A percentile compares a stretch with the other conserved stretches of the same genome.
These are phyloP conservation scores for Neomonachus schauinslandi DNA, from an alignment of 2,113 vertebrate species.

Conservation along the genomic window DNA sequence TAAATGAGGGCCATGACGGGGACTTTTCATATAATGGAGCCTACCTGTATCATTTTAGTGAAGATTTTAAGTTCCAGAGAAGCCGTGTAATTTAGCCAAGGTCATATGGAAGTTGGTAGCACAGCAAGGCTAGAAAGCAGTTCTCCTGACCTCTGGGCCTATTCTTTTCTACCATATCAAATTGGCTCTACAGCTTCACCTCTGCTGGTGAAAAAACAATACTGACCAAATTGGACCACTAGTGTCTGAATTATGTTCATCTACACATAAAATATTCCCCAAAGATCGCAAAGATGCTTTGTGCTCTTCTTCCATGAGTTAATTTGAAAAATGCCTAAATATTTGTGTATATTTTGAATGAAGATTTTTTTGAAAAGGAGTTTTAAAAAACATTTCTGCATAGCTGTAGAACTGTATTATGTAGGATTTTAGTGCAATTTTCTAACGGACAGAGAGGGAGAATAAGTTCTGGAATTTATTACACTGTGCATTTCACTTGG, in stretches of 20 bases:
- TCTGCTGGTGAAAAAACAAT: neutral
- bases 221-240: neutral
- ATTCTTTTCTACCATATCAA: neutral
- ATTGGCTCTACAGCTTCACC: neutral
- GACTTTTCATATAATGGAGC: neutral
- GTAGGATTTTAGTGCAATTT: neutral
- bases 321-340: slow-evolving; percentile 46
- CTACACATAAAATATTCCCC: neutral
- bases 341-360: neutral
- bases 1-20: neutral
- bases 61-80: neutral
- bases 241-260: neutral
- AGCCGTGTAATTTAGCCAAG: neutral
- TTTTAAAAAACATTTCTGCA: neutral
- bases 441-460: slow-evolving; percentile 10
- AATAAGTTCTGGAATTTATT: slow-evolving; percentile 60
- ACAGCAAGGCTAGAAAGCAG: neutral
- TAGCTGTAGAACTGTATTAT: neutral
- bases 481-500: slow-evolving; percentile 44
- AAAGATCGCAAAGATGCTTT: neutral
- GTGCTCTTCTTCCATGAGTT: neutral
- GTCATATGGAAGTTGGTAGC: neutral
- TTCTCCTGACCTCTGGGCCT: neutral
- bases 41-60: neutral
- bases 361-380: neutral